Evolutionary conservation across 2,113 vertebrate species (phyloP), one percentile per base, ranked within the genome.

Genomic region (Sinocyclocheilus anophthalmus): DNA sequence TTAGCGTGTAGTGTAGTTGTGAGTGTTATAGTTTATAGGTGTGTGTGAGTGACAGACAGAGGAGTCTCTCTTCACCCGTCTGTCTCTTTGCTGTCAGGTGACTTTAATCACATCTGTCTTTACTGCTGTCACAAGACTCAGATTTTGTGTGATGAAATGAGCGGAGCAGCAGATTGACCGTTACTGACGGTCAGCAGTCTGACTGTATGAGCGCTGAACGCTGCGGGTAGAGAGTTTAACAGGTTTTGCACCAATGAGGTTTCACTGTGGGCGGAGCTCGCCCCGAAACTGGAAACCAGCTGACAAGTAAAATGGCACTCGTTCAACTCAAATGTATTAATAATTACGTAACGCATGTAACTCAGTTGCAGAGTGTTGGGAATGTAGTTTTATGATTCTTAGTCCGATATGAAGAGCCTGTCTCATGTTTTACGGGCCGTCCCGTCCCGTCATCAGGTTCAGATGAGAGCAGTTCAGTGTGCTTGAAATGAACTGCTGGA

Each of bases 71-170:
- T 73, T 39, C 39, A 6, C 6, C 6, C 39, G 5, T 6, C 69
- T 42, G 14, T 26, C 30, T 70, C 26, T 30, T 18, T n/a, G 70
- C 65, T 1, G 73, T 50, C 73, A 76, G 73, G n/a, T 50, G 73
- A 76, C 73, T 76, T 3, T 50, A 26, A 76, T 76, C 45, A 26
- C 73, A 0, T 72, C 70, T 76, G 1, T 26, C 26, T 69, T 50
- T 76, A 76, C 26, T 76, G 73, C 22, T 5, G 3, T 76, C 75
- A 76, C 75, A 76, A 76, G 75, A 53, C 42, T 76, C 45, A 14
- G 45, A 53, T 76, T 5, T 76, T 0, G n/a, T 26, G 70, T 70
- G 11, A 14, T 48, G 26, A n/a, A 45, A 0, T 22, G 72, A 45
- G 12, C 72, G 13, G 20, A 13, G 22, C 22, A 16, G 42, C 20